Base-by-base conservation (phyloP, 2,888 invertebrate species). In the Tiliacea aurago region DNA sequence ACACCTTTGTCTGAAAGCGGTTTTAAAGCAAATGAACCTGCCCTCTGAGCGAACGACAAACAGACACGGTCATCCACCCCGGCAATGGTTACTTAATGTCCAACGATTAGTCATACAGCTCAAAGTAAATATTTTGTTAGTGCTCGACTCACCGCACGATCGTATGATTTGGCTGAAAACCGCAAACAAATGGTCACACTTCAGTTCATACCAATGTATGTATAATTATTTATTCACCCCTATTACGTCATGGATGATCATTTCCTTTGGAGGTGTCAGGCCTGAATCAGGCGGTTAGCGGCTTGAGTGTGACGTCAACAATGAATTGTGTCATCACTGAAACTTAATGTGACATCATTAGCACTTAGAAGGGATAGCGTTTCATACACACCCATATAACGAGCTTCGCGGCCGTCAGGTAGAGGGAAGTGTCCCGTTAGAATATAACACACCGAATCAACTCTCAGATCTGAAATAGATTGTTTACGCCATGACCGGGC, bases 401-500 rank as follows among this genome's bases (percentile, higher is more conserved):
- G 76, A 61, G 70, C 71, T 41, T 33, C 63, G 37, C 37, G 45
- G 20, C 28, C 20, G 67, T 70, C 71, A 81, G 76, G 77, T 81
- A 75, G 73, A 83, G 84, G 86, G 87, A 92, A 90, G 88, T 89
- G 83, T 76, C 76, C 87, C 82, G 87, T 86, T 88, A 87, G 90
- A 90, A 91, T 90, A 92, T 90, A 92, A 92, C 91, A 91, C 90
- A 87, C 88, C 88, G 91, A 92, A 93, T 93, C 93, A 92, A 91
- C 92, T 93, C 93, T 90, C 90, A 91, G 93, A 92, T 93, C 95
- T 92, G 92, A 96, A 96, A 96, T 95, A 96, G 95, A 94, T 94
- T 96, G 95, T 96, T 96, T 95, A 95, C 95, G 94, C 93, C 93
- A 91, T 91, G 90, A 90, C 89, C 90, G 91, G 96, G 96, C 96